These are phyloP conservation scores for Portevinia maculata DNA, from an alignment of 2,888 invertebrate species.

Conservation along the genomic window DNA sequence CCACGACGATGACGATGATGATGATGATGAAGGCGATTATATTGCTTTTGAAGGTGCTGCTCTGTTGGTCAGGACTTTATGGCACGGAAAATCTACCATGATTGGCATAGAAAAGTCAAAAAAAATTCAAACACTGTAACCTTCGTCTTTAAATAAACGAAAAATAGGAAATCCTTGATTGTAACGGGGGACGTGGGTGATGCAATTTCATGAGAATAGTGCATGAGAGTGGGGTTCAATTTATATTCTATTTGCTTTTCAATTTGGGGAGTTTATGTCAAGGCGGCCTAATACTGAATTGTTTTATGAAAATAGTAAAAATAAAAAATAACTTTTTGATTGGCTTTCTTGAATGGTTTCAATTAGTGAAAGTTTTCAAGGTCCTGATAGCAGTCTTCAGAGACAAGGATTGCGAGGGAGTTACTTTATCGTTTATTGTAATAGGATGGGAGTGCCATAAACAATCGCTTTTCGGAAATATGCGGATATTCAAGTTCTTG, in stretches of 20 bases:
- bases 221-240: neutral
- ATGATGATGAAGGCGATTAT: conserved; percentile 38
- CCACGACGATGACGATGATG: neutral
- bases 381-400: conserved; percentile 12
- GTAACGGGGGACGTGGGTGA: neutral
- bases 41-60: conserved; percentile 32
- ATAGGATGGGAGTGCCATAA: neutral
- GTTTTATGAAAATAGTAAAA: conserved; percentile 39
- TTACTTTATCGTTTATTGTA: neutral
- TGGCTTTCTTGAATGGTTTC: conserved; percentile 25
- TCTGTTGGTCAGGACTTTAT: conserved; percentile 62
- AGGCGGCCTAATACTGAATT: conserved; percentile 13
- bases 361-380: conserved; percentile 24
- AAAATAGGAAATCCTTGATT: neutral
- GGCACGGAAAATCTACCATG: conserved; percentile 58
- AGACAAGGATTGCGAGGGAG: conserved; percentile 4
- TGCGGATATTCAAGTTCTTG: too few species aligned
- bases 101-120: conserved; percentile 55
- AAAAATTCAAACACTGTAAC: conserved; percentile 38
- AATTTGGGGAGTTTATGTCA: conserved; percentile 17
- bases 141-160: conserved; percentile 41
- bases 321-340: conserved; percentile 24
- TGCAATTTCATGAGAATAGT: conserved; percentile 14
- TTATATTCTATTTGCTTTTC: conserved; percentile 29
- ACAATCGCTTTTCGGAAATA: too few species aligned